phyloP scores from a whole-genome alignment of 2,113 vertebrate genomes.

The Collichthys lucidus region DNA sequence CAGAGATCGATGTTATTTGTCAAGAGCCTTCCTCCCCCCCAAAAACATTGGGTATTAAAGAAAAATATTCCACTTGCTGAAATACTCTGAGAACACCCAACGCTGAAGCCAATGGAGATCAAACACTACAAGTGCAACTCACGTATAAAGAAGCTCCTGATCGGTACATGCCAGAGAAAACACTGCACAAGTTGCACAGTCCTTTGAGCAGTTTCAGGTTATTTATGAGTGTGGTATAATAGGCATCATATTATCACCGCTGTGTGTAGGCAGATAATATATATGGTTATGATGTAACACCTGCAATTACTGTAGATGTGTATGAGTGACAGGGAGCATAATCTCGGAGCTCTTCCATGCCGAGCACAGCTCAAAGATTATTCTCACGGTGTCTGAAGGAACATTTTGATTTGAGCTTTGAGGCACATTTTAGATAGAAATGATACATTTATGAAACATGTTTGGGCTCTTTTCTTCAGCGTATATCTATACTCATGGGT shows the following conservation, averaged over 20 bases:
- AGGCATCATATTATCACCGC: conserved; percentile 17
- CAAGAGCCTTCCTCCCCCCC: not conserved
- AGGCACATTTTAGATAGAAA: conserved; percentile 2
- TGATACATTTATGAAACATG: not conserved
- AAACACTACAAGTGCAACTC: conserved; percentile 16
- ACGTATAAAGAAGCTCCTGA: conserved; percentile 19
- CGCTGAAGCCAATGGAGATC: conserved; percentile 50
- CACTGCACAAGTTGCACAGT: conserved; percentile 8
- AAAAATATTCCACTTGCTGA: conserved; percentile 28
- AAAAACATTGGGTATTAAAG: conserved; percentile 11
- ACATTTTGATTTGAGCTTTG: conserved; percentile 16
- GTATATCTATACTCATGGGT: not conserved
- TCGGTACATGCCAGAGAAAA: conserved; percentile 14
- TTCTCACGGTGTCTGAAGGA: conserved; percentile 8
- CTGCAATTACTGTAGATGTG: conserved; percentile 36
- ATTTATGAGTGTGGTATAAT: conserved; percentile 11
- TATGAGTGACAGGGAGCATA: conserved; percentile 24
- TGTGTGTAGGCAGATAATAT: conserved; percentile 35
- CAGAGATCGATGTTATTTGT: conserved; percentile 45
- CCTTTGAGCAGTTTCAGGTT: not conserved
- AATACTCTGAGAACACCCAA: conserved; percentile 40
- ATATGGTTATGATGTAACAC: conserved; percentile 19
- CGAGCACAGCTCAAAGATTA: not conserved
- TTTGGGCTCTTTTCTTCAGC: not conserved
- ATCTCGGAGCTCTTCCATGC: not conserved